phyloP scores from a whole-genome alignment of 2,888 invertebrate genomes.

The Thyatira batis region DNA sequence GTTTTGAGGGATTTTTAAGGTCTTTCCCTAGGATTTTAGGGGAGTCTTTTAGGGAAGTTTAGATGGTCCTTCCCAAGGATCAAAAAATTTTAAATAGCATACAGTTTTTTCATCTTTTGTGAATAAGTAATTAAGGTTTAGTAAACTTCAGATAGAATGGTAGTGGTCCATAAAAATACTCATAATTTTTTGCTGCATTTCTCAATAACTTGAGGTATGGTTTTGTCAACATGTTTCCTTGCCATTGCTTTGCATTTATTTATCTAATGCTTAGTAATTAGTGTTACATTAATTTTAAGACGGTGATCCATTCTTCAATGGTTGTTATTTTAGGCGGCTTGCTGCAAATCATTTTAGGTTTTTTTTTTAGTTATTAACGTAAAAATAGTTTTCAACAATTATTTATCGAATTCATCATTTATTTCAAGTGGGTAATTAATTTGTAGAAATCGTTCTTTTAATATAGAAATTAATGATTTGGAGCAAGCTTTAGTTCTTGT shows the following conservation, averaged over 20 bases:
- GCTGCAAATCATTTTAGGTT: constrained; percentile 29
- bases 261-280: background rate
- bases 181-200: background rate
- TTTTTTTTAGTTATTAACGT: background rate
- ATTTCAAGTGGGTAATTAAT: background rate
- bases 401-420: background rate
- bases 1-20: too few relatives aligned
- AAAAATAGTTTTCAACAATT: background rate
- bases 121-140: background rate
- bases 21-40: too few relatives aligned
- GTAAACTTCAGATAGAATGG: background rate
- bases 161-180: background rate
- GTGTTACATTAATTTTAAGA: background rate
- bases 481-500: constrained; percentile 58
- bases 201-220: background rate
- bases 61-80: too few relatives aligned
- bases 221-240: background rate
- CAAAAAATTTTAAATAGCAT: background rate
- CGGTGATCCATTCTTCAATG: background rate
- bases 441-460: background rate
- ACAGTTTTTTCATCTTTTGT: background rate
- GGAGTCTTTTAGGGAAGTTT: too few relatives aligned
- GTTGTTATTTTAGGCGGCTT: constrained; percentile 28
- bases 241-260: background rate
- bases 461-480: constrained; percentile 20